Conservation (phyloP, 2,888 invertebrate species). For the Pheosia gnoma region DNA sequence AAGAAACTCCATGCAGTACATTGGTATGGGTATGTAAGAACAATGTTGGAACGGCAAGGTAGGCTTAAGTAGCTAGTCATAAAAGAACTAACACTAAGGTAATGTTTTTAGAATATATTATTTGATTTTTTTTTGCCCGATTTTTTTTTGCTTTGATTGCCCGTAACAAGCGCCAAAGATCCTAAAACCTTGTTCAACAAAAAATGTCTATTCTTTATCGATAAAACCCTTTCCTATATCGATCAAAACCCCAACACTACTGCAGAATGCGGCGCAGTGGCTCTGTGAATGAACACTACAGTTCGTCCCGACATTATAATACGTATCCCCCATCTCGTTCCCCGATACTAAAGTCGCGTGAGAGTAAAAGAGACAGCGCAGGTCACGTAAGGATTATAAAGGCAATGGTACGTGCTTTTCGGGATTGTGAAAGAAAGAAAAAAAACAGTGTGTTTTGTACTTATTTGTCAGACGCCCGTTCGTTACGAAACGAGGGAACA, state of each 20-base stretch:
- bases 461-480: conserved; percentile 20
- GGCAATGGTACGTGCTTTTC: conserved; percentile 60
- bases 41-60: too few species aligned
- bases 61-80: too few species aligned
- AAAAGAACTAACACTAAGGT: too few species aligned
- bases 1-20: too few species aligned
- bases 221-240: conserved; percentile 23
- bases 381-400: conserved; percentile 70
- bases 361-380: conserved; percentile 41
- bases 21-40: too few species aligned
- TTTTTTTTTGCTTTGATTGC: too few species aligned
- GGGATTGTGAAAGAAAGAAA: conserved; percentile 48
- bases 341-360: conserved; percentile 7
- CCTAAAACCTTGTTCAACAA: background rate
- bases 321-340: conserved; percentile 44
- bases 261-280: conserved; percentile 77
- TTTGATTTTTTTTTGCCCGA: too few species aligned
- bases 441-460: conserved; percentile 13
- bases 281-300: conserved; percentile 77
- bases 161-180: too few species aligned
- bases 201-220: background rate
- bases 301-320: conserved; percentile 49
- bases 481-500: conserved; percentile 11
- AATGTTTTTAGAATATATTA: too few species aligned
- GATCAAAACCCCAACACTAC: conserved; percentile 56